phyloP scores from a whole-genome alignment of 2,113 vertebrate species.

The Lutjanus erythropterus region DNA sequence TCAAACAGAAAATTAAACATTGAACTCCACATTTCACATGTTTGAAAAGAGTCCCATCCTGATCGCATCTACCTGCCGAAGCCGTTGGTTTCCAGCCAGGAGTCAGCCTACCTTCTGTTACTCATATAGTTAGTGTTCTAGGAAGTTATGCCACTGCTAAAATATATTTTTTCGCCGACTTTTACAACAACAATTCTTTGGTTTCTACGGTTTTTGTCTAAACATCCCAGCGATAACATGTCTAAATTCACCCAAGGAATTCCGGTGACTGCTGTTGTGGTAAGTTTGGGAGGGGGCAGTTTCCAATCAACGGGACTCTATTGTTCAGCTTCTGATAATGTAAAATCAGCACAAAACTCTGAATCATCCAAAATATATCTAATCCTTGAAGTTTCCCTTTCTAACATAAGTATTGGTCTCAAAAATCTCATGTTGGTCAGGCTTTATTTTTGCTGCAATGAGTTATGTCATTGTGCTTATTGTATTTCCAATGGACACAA shows the following conservation, averaged over 20 bases:
- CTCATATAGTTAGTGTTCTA: not conserved
- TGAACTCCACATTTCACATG: no score
- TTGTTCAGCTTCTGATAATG: conserved; percentile 53
- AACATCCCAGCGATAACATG: conserved; percentile 73
- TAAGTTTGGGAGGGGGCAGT: conserved; percentile 80
- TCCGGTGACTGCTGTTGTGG: conserved; percentile 94
- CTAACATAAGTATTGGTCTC: no score
- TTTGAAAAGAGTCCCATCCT: no score
- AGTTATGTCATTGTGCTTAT: no score
- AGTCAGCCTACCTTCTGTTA: conserved; percentile 34
- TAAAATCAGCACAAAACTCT: not conserved
- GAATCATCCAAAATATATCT: no score
- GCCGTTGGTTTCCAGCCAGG: conserved; percentile 40
- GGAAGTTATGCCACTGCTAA: conserved; percentile 38
- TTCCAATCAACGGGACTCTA: conserved; percentile 23
- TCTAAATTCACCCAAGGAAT: conserved; percentile 91
- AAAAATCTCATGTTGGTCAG: no score
- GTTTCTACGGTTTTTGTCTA: not conserved
- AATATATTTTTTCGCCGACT: not conserved
- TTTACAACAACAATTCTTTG: not conserved
- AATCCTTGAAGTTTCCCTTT: no score
- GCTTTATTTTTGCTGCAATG: no score
- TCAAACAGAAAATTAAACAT: no score
- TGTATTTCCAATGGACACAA: no score
- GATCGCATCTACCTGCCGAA: no score